Base-by-base conservation (phyloP, 2,797 vertebrate genomes). In the Valencia hispanica region DNA sequence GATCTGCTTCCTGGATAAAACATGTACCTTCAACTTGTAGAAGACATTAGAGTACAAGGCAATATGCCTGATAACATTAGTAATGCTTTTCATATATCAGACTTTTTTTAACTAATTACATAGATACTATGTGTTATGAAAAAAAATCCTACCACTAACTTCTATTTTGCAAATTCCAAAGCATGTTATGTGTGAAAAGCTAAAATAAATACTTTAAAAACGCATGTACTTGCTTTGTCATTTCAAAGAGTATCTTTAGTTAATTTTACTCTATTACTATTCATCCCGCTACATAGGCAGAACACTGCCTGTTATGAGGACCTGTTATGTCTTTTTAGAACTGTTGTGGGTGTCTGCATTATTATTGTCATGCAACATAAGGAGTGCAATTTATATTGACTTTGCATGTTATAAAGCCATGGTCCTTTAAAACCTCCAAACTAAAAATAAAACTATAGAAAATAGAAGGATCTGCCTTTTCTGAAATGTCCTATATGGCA, bases 1-100 rank as follows among this genome's bases (percentile, higher is more conserved):
- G 89, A 92, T 93, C 87, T 78, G 50, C 66, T 84, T 65, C 78
- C 77, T 1, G 77, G 90, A 79, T 90, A 79, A 88, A 91, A 87
- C 79, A 82, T 59, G 72, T 89, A 72, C 76, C 80, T 72, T 82
- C 72, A 83, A 79, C 72, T 78, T 74, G 39, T 84, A 57, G 75
- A 25, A 70, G 63, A 72, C 70, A 41, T 86, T 43, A 47, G 68
- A 76, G 71, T 45, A 69, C 12, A 75, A 57, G 3, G 43, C 22
- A 15, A 39, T 39, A 18, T 17, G 11, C 27, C 17, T 25, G 36
- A 9, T 20, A 45, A 32, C 55, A 68, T 55, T 30, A 55, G n/a
- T 15, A 55, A 68, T 30, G 27, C 14, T 30, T 14, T 8, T n/a
- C 25, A 39, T 25, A n/a, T 55, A 36, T n/a, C 10, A 4, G 15